phyloP scores from a whole-genome alignment of 2,113 vertebrate species.

The cat (Felis catus) region F.catus_Fca126_mat1.0 CM031422.1:43135501-43136000 shows the following conservation, averaged over 20 bases:
- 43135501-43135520: background rate
- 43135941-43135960: background rate
- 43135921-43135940: background rate
- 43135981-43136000: background rate
- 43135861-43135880: background rate
- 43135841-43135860: rapidly evolving
- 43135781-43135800: background rate
- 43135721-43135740: background rate
- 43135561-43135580: background rate
- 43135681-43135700: background rate
- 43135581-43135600: background rate
- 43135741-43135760: background rate
- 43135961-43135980: background rate
- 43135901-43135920: background rate
- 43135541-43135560: background rate
- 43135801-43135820: background rate
- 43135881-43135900: background rate
- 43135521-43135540: background rate
- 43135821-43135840: background rate
- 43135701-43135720: background rate
- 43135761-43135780: background rate
- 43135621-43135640: background rate
- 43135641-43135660: background rate
- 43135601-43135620: background rate
- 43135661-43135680: background rate